Evolutionary conservation across 2,113 vertebrate genomes (phyloP), one percentile per base, ranked within the genome.

Genomic region (Phyllostomus hastatus): DNA sequence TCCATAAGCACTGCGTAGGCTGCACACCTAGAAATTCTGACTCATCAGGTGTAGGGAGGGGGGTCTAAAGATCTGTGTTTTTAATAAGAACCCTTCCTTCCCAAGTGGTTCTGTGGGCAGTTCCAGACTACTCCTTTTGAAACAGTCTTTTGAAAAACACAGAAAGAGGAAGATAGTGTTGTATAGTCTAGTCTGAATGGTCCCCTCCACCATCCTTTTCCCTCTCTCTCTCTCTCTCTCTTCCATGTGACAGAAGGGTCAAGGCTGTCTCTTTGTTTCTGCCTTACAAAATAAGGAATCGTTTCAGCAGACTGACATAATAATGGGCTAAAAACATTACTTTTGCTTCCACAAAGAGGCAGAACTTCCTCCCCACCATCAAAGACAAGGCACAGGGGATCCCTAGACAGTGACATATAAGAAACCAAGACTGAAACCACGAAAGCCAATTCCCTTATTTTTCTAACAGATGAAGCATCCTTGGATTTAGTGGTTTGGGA

Each of bases 371-470:
- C 52, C 16, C 15, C 33, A 70, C 52, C 26, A 75, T 88, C 90
- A 91, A 82, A 88, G 67, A 93, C 22, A 10, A 90, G 48, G 31
- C 67, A 85, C 11, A 26, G n/a, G 38, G 38, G 31, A 57, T 87
- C 31, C 89, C 86, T 33, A 48, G 89, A 76, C 20, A 31, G 15
- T n/a, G 10, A 46, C 33, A 90, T 50, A 48, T 24, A 54, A 95
- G 67, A 88, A 61, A 78, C 15, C 35, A 35, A 83, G 54, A 79
- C 85, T 33, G 73, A 91, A 57, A 59, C 82, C 35, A 33, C 69
- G 91, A 70, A 96, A 92, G 80, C 24, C 35, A 96, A 64, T 91
- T 88, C 86, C n/a, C 50, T 54, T 79, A 22, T 69, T 92, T 95
- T 88, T 64, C 70, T 88, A 92, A 72, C 43, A 92, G 90, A 90